Evolutionary conservation across 2,888 invertebrate genomes (phyloP).

Genomic region (Drosophila kuntzei): DNA sequence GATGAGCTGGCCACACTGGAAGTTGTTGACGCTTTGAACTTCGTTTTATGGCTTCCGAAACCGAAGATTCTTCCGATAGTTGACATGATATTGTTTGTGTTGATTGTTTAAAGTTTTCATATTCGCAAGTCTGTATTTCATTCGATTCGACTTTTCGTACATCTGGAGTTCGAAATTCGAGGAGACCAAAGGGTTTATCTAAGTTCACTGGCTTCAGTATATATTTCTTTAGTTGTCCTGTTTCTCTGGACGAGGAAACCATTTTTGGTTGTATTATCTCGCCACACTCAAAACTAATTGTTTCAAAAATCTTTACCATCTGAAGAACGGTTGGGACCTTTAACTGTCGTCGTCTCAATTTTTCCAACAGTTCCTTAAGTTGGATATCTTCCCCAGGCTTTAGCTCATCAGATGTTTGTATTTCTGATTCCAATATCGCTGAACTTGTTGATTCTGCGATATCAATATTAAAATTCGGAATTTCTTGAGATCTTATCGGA

Average conservation of each 20-base stretch:
- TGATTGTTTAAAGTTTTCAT: background rate
- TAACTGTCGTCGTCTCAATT: background rate
- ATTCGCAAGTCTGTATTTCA: too few relatives aligned
- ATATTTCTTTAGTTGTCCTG: background rate
- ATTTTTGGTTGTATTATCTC: slow-evolving; percentile 27
- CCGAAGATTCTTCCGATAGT: background rate
- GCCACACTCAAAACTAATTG: slow-evolving; percentile 20
- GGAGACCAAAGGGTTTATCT: slow-evolving; percentile 8
- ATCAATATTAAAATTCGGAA: background rate
- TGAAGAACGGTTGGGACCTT: background rate
- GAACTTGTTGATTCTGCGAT: background rate
- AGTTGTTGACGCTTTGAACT: background rate
- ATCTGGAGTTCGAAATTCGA: slow-evolving; percentile 64
- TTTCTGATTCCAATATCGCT: slow-evolving; percentile 8
- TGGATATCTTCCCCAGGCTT: background rate
- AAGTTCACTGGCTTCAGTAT: background rate
- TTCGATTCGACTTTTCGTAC: slow-evolving; percentile 8
- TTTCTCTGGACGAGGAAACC: slow-evolving; percentile 7
- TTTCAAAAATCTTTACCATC: background rate
- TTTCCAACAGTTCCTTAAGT: slow-evolving; percentile 1
- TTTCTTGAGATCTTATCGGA: background rate
- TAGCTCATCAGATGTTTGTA: background rate
- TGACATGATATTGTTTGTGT: background rate
- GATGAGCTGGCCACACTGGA: slow-evolving; percentile 52
- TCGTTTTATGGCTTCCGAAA: background rate